Percentiles rank a stretch among this genome's conserved stretches.
Conservation (phyloP, 2,113 vertebrate species). For the Larimichthys polyactis region DNA sequence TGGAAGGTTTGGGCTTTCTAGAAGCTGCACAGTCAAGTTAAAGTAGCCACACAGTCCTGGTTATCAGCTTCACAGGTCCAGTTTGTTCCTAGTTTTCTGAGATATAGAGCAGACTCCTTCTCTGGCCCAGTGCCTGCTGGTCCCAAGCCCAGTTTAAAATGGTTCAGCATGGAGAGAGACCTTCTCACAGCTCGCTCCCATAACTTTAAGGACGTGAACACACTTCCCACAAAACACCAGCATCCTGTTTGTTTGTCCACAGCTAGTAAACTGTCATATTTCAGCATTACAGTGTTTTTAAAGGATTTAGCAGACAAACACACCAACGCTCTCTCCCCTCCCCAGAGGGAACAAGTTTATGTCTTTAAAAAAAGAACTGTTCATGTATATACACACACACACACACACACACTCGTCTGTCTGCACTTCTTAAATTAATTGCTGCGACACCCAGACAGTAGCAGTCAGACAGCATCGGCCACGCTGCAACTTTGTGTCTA, state of each 20-base stretch:
- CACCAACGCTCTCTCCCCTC: neutral
- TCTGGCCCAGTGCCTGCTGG: conserved; percentile 59
- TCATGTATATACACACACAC: neutral
- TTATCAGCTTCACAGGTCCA: conserved; percentile 14
- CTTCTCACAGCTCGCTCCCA: conserved; percentile 19
- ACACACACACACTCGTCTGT: conserved; percentile 12
- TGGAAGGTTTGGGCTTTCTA: neutral
- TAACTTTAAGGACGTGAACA: conserved; percentile 1
- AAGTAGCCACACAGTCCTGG: neutral
- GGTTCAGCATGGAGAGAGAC: conserved; percentile 38
- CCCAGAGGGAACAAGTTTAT: too few relatives aligned
- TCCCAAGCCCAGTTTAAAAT: conserved; percentile 50
- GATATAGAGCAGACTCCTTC: conserved; percentile 51
- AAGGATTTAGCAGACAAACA: neutral
- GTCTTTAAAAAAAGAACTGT: neutral
- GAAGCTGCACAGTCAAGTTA: neutral
- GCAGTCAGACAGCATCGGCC: conserved; percentile 43
- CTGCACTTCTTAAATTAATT: conserved; percentile 25
- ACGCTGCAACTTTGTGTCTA: conserved; percentile 48
- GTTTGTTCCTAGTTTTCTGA: conserved; percentile 26
- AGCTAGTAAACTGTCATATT: neutral
- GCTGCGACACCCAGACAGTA: conserved; percentile 52
- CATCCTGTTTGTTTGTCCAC: conserved; percentile 8
- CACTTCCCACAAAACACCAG: conserved; percentile 21
- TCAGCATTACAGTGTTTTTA: neutral